Base-by-base conservation (phyloP, 1,140 invertebrate genomes). In the Atopsyche davidsoni region DNA sequence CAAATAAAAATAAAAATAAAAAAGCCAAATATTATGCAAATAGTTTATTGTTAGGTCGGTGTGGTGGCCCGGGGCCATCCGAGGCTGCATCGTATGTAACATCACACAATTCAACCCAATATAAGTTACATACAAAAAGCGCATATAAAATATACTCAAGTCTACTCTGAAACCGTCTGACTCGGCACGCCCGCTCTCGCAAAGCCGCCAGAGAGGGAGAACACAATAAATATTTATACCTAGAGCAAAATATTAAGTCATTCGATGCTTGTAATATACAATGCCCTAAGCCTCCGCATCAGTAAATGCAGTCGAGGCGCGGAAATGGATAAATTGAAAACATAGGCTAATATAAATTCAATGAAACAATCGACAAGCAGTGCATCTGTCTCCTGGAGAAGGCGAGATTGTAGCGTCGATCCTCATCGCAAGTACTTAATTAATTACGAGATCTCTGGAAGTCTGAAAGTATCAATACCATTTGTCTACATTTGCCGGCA, bases 391-490 rank as follows among this genome's bases (percentile, higher is more conserved):
- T n/a, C n/a, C n/a, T n/a, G n/a, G n/a, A n/a, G n/a, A n/a, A n/a
- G n/a, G n/a, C n/a, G 4, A 3, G 16, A 34, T 34, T 34, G 32
- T 34, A 34, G 16, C 3, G 3, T 34, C 16, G 3, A 34, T 34
- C 35, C 24, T 28, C 16, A 21, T 48, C 13, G 36, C 34, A 25
- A 34, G 24, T 28, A 51, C 55, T 53, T 52, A 57, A 52, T 42
- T 49, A 57, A 19, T 51, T 51, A 57, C 51, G 55, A 57, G 55
- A 57, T 57, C 55, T 57, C 55, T 57, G 55, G 55, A 57, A 57
- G 55, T 57, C 39, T 51, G 54, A 51, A 46, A 43, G 45, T 48
- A 38, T 38, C 31, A 32, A 23, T 19, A 53, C 36, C 43, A 43
- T 31, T 51, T 51, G 32, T 21, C 49, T 53, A 38, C 21, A 21